These are phyloP conservation scores for Mustela nigripes DNA, from an alignment of 2,113 vertebrate species.

Conservation along the genomic window DNA sequence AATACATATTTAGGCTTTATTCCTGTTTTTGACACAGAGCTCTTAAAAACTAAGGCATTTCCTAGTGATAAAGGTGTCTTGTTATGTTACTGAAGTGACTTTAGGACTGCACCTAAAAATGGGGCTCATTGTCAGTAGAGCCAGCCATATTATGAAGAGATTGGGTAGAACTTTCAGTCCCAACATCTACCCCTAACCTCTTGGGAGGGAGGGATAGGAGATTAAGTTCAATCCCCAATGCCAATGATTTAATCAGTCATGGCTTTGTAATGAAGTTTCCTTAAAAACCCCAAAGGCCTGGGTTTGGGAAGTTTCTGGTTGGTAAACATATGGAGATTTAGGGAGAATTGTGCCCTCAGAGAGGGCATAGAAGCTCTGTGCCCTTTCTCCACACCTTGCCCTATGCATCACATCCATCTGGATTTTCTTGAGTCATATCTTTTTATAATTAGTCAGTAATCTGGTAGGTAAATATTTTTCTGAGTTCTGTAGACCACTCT, in stretches of 20 bases:
- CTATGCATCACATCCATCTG: not conserved
- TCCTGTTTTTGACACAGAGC: not conserved
- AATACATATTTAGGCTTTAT: not conserved
- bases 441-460: not conserved
- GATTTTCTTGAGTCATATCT: not conserved
- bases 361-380: not conserved
- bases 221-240: not conserved
- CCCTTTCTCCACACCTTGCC: not conserved
- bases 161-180: not conserved
- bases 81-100: not conserved
- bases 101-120: not conserved
- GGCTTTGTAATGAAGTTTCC: not conserved
- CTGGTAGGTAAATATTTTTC: not conserved
- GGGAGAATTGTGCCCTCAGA: no score
- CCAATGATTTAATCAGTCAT: not conserved
- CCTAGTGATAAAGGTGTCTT: not conserved
- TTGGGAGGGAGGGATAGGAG: not conserved
- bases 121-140: not conserved
- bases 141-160: not conserved
- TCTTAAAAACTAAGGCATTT: not conserved
- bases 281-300: not conserved
- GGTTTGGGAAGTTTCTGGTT: not conserved
- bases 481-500: not conserved
- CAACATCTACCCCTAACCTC: not conserved
- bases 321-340: not conserved